Conservation (phyloP, 1,140 invertebrate genomes). For the Choristoneura fumiferana region DNA sequence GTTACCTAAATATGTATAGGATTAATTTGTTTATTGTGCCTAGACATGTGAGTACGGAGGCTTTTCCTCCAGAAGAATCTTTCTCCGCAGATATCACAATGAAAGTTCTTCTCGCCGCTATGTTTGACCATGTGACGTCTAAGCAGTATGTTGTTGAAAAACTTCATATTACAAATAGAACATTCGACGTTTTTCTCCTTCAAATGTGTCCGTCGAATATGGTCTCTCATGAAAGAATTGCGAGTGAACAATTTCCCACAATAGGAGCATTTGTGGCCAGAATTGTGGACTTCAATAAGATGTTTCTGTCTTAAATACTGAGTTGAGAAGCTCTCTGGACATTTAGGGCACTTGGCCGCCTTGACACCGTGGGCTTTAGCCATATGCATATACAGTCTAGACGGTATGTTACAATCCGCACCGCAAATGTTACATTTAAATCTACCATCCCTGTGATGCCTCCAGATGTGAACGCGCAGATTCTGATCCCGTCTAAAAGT, state of each 20-base stretch:
- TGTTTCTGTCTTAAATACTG: constrained; percentile 67
- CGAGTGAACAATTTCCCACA: constrained; percentile 65
- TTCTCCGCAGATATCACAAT: constrained; percentile 73
- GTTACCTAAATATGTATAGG: constrained; percentile 25
- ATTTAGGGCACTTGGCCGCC: constrained; percentile 63
- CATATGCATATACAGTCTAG: constrained; percentile 67
- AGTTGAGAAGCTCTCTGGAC: constrained; percentile 54
- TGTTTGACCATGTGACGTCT: constrained; percentile 88
- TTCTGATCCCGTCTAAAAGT: constrained; percentile 65
- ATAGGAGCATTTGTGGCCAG: constrained; percentile 58
- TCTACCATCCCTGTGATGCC: constrained; percentile 58
- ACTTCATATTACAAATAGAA: constrained; percentile 67
- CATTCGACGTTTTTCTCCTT: constrained; percentile 74
- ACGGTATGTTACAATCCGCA: constrained; percentile 62
- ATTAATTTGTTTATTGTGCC: constrained; percentile 49
- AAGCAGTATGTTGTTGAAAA: constrained; percentile 74
- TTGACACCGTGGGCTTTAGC: constrained; percentile 60
- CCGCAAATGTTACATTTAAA: constrained; percentile 63
- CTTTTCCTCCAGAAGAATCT: constrained; percentile 68
- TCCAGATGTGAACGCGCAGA: constrained; percentile 63
- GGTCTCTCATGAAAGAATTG: constrained; percentile 63
- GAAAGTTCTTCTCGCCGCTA: constrained; percentile 63
- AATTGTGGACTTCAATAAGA: constrained; percentile 59
- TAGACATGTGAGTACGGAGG: constrained; percentile 54
- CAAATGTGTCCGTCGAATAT: constrained; percentile 63